Base-by-base conservation (phyloP, 2,888 invertebrate species). In the Athalia rosae region DNA sequence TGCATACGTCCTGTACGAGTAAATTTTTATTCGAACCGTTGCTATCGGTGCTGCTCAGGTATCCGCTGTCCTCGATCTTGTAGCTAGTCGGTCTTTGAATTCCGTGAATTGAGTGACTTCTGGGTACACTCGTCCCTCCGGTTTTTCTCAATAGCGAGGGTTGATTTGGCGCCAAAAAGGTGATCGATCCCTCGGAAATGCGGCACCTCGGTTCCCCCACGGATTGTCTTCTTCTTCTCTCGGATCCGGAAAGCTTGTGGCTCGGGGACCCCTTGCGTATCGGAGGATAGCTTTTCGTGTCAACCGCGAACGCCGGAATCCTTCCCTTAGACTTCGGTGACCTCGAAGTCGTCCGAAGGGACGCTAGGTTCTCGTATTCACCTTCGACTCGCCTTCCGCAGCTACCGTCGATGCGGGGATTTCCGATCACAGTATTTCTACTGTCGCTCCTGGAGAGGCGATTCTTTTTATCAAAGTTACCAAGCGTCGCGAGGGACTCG, bases 41-140 rank as follows among this genome's bases (percentile, higher is more conserved):
- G 2, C 96, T 96, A 85, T 96, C 96, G 50, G 95, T 95, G 87
- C 96, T 97, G 87, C 96, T 96, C 78, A 97, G 92, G 85, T 97
- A 97, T 0, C 96, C 97, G 0, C 96, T 95, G 88, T 97, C 97
- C 59, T 89, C 89, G 6, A 88, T 69, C 76, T 83, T 84, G 28
- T n/a, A 67, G 63, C 4, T 79, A 78, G 15, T 61, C 41, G 61
- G 5, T 13, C 62, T 11, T 28, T 76, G 59, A 15, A 76, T 13
- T 67, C 79, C 64, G 48, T 71, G 59, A 71, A 15, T 69, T 74
- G 5, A 41, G 59, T 50, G 74, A 41, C 13, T 43, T 11, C 64
- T 66, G 41, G 8, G 47, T 13, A 8, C 48, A 15, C 61, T 69
- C 1, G 28, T 28, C 0, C 28, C 28, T 28, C 28, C 28, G 28